phyloP scores from a whole-genome alignment of 2,888 invertebrate genomes.

The Apotomis betuletana region DNA sequence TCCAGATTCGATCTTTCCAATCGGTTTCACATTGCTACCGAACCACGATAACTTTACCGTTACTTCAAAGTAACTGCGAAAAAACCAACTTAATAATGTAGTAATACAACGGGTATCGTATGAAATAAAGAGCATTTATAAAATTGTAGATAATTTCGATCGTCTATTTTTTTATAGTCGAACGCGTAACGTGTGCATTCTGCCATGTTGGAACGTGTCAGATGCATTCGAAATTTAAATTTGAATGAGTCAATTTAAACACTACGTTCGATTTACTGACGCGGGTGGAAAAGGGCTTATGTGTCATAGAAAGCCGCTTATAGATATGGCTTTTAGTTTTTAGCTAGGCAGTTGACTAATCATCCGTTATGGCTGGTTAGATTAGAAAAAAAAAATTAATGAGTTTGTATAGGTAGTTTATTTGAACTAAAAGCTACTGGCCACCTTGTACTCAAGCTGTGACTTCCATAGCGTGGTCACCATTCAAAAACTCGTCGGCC shows the following conservation, averaged over 20 bases:
- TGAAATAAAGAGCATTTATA: slow-evolving; percentile 7
- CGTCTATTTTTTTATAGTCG: slow-evolving; percentile 62
- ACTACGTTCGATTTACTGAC: slow-evolving; percentile 1
- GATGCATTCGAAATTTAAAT: slow-evolving; percentile 63
- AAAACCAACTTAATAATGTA: slow-evolving; percentile 43
- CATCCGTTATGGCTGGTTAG: too few relatives aligned
- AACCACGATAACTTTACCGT: slow-evolving; percentile 40
- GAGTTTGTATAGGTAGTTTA: too few relatives aligned
- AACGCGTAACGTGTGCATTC: slow-evolving; percentile 63
- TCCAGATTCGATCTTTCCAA: slow-evolving; percentile 74
- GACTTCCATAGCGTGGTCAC: too few relatives aligned
- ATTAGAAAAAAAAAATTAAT: too few relatives aligned
- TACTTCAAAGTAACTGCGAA: not conserved
- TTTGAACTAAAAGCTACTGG: too few relatives aligned
- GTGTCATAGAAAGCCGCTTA: too few relatives aligned
- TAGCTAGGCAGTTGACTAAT: too few relatives aligned
- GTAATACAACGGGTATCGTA: not conserved
- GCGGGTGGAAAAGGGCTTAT: not conserved
- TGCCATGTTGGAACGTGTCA: slow-evolving; percentile 65
- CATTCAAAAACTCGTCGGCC: too few relatives aligned
- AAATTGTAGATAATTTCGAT: slow-evolving; percentile 55
- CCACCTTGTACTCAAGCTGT: too few relatives aligned
- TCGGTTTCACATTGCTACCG: slow-evolving; percentile 72
- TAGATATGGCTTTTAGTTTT: too few relatives aligned
- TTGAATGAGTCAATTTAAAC: slow-evolving; percentile 68